Base-by-base conservation (phyloP, 30 jellyfish, hydroid and myxozoan genomes). In the Aurelia aurita region DNA sequence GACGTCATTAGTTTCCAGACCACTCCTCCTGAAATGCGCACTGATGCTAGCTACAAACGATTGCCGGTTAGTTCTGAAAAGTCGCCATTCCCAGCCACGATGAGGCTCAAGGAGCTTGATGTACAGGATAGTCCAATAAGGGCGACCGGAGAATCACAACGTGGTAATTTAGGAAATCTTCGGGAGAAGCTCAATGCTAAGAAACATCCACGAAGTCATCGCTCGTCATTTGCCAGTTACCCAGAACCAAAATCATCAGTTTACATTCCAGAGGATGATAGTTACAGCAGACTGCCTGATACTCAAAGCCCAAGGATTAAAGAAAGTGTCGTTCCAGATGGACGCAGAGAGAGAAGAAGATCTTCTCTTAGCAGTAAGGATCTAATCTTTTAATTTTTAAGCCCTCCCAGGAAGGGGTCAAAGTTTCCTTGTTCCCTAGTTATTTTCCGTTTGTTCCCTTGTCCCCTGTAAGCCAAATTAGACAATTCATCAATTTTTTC, bases 1-100 rank as follows among this genome's bases (percentile, higher is more conserved):
- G 88, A 77, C 80, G 88, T 59, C 55, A 77, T 77, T 77, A 77
- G 88, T 60, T 31, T 77, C 88, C 88, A 43, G 64, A 77, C 88
- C 43, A 58, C 79, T 23, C 88, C 88, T 1, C 88, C 88, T 7
- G 88, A 77, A 14, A 59, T 68, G 29, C 88, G 63, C 62, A 77
- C 88, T 34, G 88, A 77, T 35, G 88, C 88, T 32, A 77, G 88
- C 46, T 77, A 51, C 32, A 20, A 49, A 63, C 79, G 69, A 5
- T 77, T 77, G 58, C 88, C 88, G 12, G 79, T 77, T 44, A 19
- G 69, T 20, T 49, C 46, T 5, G 69, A 60, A 39, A 59, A 35
- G 27, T 61, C 78, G 23, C 88, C 69, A 0, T 77, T 77, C 25
- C 51, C 18, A 67, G 18, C 57, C 28, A 51, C 32, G 14, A 26